Evolutionary conservation across 1,140 invertebrate species (phyloP).

Genomic region (Plutomurus gul): DNA sequence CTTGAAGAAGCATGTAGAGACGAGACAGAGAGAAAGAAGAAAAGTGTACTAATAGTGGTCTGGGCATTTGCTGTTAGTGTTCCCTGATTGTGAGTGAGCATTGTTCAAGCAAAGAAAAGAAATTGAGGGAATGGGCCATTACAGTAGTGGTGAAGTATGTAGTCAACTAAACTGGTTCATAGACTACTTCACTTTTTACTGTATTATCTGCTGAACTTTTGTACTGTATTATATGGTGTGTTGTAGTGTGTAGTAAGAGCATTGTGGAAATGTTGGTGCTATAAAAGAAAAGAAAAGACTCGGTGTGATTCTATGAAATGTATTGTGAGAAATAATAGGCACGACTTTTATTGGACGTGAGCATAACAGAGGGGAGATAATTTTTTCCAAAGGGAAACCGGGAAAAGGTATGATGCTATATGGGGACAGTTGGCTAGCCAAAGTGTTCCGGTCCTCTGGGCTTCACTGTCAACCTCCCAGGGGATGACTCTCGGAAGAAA

Average conservation of each 20-base stretch:
- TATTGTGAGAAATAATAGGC: conserved; percentile 17
- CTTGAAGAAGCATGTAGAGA: neutral
- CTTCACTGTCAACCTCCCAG: conserved; percentile 29
- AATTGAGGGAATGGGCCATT: conserved; percentile 7
- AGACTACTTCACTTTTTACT: neutral
- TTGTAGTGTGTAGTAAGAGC: neutral
- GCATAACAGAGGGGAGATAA: conserved; percentile 24
- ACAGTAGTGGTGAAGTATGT: neutral
- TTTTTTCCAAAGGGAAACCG: conserved; percentile 2
- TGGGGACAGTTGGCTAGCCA: conserved; percentile 19
- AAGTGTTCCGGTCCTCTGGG: conserved; percentile 35
- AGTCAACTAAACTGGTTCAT: neutral
- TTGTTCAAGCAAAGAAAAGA: conserved; percentile 15
- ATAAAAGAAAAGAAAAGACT: neutral
- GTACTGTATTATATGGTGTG: neutral
- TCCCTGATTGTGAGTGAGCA: neutral
- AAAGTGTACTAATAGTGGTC: neutral
- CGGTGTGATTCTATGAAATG: neutral
- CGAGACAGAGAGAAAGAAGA: neutral
- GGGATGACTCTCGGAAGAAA: neutral
- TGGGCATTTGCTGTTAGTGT: conserved; percentile 3
- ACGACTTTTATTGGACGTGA: conserved; percentile 22
- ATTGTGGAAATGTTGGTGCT: too few relatives aligned
- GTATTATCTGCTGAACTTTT: neutral
- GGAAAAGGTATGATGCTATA: neutral